Conservation (phyloP, 2,888 invertebrate species). For the Tribolium freemani region DNA sequence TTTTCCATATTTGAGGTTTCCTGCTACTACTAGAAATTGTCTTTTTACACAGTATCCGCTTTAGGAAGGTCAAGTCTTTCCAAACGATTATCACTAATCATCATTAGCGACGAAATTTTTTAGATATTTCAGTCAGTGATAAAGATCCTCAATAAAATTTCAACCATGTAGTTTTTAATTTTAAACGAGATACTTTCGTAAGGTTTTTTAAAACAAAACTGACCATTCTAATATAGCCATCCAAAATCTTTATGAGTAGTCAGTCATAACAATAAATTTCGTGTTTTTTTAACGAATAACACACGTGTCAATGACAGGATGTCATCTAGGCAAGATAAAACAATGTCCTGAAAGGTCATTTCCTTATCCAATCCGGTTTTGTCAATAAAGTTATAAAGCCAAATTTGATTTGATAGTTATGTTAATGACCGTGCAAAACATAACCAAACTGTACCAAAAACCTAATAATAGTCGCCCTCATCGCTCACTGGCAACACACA, state of each 20-base stretch:
- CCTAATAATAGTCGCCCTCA: background rate
- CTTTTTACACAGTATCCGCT: background rate
- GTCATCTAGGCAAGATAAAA: slow-evolving; percentile 1
- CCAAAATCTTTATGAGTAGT: background rate
- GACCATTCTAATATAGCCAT: background rate
- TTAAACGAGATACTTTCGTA: too few relatives aligned
- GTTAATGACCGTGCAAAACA: slow-evolving; percentile 1
- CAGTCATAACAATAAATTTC: background rate
- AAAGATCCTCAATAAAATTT: background rate
- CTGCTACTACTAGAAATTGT: background rate
- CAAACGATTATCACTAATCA: slow-evolving; percentile 1
- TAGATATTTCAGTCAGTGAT: background rate
- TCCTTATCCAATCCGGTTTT: slow-evolving; percentile 18
- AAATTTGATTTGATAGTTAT: slow-evolving; percentile 15
- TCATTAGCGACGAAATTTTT: slow-evolving; percentile 5
- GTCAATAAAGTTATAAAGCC: slow-evolving; percentile 18
- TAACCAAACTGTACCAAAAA: background rate
- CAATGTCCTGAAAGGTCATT: slow-evolving; percentile 16
- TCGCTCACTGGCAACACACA: background rate
- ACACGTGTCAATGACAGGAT: slow-evolving; percentile 2
- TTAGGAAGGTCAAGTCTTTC: slow-evolving; percentile 1
- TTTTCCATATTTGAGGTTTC: background rate
- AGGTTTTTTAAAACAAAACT: background rate
- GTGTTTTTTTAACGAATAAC: background rate
- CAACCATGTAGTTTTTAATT: background rate